Evolutionary conservation across 2,113 vertebrate species (phyloP), one percentile per base, ranked within the genome.

Genomic region (Cyanoderma ruficeps): DNA sequence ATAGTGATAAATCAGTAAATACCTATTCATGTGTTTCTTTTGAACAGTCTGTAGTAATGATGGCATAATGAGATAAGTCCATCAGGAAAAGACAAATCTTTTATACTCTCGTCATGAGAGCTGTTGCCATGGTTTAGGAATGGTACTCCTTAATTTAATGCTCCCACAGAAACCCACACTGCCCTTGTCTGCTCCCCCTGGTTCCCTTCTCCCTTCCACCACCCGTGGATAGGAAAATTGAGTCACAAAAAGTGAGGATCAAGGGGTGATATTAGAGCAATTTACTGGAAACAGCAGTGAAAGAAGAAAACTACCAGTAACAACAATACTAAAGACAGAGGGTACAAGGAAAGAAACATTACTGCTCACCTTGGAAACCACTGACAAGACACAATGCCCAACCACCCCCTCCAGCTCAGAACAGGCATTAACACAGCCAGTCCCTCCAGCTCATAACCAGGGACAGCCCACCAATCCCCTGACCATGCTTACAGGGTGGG

Each of bases 181-280:
- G 33, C 12, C 0, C 33, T 23, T 31, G 27, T 13, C 24, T 16
- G 2, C 22, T 69, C 8, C 13, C 19, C 18, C 10, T 0, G 0
- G 17, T 60, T 31, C 14, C 39, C 10, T 33, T 46, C 39, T n/a
- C 18, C 15, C 2, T 44, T 25, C 18, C 19, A 18, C 27, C 18
- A 33, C 5, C 3, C 3, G 18, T 19, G 19, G 7, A 61, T 11
- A 61, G 28, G 20, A n/a, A n/a, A 72, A 65, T 0, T 65, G 42
- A 80, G 42, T 6, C 15, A 65, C 42, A 56, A 49, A 49, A 56
- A 5, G 11, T 35, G 57, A 71, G 15, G 9, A 35, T 80, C 25
- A 42, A 18, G 17, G 21, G 2, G 6, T 57, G 31, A 49, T 9
- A 42, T 25, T 41, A 56, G 35, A 71, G 41, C 9, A 22, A 42